phyloP scores from a whole-genome alignment of 2,888 invertebrate species.

The Nycteola revayana region DNA sequence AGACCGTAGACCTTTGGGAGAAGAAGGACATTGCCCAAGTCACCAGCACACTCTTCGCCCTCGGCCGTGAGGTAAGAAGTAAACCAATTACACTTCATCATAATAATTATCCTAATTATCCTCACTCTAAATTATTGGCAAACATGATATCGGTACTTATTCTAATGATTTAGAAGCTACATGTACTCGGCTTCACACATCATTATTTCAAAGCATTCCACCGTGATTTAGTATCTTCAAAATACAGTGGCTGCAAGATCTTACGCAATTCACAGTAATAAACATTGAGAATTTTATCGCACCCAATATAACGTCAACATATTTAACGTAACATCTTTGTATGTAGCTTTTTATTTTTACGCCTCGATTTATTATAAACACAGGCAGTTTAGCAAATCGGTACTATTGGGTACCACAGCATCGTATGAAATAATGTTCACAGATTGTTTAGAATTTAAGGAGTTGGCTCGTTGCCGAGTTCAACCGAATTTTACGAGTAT shows the following conservation, averaged over 20 bases:
- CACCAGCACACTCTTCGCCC: constrained; percentile 91
- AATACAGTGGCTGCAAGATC: constrained; percentile 10
- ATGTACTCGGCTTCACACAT: constrained; percentile 2
- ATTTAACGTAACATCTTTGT: constrained; percentile 8
- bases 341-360: constrained; percentile 18
- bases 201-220: constrained; percentile 7
- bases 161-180: not conserved
- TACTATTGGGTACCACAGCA: constrained; percentile 16
- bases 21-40: constrained; percentile 94
- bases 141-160: constrained; percentile 3
- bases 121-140: constrained; percentile 3
- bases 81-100: not conserved
- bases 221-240: constrained; percentile 9
- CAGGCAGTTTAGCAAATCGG: constrained; percentile 11
- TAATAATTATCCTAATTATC: too few relatives aligned
- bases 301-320: constrained; percentile 12
- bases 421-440: constrained; percentile 53
- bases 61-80: constrained; percentile 89
- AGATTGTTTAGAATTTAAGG: constrained; percentile 57
- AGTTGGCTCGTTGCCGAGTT: constrained; percentile 68
- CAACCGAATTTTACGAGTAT: constrained; percentile 68
- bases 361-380: constrained; percentile 31
- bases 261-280: constrained; percentile 26
- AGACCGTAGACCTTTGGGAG: constrained; percentile 98
- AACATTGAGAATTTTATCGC: constrained; percentile 23